phyloP scores from a whole-genome alignment of 1,140 invertebrate species.

The Belonocnema kinseyi region DNA sequence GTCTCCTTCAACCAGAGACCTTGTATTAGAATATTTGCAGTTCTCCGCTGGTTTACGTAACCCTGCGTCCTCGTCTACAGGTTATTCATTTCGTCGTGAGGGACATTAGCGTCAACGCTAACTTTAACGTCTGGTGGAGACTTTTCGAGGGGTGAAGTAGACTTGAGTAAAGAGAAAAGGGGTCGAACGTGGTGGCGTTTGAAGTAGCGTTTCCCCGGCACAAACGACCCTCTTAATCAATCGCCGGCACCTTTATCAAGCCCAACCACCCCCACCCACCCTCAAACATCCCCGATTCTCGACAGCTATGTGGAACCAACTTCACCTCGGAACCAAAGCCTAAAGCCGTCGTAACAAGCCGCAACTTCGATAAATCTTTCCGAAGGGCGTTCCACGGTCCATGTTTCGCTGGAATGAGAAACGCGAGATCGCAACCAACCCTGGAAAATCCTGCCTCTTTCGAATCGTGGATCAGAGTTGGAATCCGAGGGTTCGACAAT shows the following conservation, averaged over 20 bases:
- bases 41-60: not conserved
- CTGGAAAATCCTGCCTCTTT: conserved; percentile 26
- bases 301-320: conserved; percentile 51
- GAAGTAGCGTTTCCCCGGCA: conserved; percentile 66
- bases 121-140: conserved; percentile 46
- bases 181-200: conserved; percentile 52
- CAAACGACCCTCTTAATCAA: conserved; percentile 74
- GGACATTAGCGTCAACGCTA: conserved; percentile 50
- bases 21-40: not conserved
- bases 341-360: conserved; percentile 59
- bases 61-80: not conserved
- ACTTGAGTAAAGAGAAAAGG: conserved; percentile 37
- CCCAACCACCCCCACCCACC: conserved; percentile 37
- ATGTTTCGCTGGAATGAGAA: conserved; percentile 11
- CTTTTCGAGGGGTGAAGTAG: conserved; percentile 43
- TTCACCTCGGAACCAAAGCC: conserved; percentile 48
- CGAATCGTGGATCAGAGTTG: not conserved
- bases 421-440: not conserved
- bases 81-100: conserved; percentile 32
- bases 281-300: conserved; percentile 49
- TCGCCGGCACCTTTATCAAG: conserved; percentile 69
- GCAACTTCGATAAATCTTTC: conserved; percentile 64
- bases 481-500: not conserved
- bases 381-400: conserved; percentile 22
- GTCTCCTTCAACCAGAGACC: not conserved